phyloP scores from a whole-genome alignment of 2,888 invertebrate species.

The Chloromyia formosa region DNA sequence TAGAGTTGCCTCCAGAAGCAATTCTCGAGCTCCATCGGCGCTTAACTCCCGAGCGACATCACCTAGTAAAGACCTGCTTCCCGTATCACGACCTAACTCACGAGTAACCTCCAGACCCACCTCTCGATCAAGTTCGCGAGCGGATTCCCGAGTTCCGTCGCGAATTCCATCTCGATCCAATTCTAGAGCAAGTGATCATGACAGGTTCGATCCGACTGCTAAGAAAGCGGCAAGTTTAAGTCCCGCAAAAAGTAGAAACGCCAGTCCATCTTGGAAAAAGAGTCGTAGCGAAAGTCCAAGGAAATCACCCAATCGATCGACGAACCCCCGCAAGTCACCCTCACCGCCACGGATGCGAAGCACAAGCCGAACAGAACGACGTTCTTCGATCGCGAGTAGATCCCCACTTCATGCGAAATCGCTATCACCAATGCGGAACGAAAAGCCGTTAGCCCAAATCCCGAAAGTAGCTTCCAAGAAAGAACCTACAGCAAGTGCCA shows the following conservation, averaged over 20 bases:
- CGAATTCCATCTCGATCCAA: slow-evolving; percentile 53
- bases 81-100: slow-evolving; percentile 54
- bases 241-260: slow-evolving; percentile 53
- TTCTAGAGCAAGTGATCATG: slow-evolving; percentile 50
- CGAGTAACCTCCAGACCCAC: slow-evolving; percentile 55
- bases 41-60: slow-evolving; percentile 54
- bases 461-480: slow-evolving; percentile 46
- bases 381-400: background rate
- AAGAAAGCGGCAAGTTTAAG: slow-evolving; percentile 48
- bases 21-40: slow-evolving; percentile 39
- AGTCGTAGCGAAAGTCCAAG: slow-evolving; percentile 55
- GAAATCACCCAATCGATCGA: slow-evolving; percentile 54
- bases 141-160: slow-evolving; percentile 53
- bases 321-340: slow-evolving; percentile 54
- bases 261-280: slow-evolving; percentile 42
- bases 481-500: slow-evolving; percentile 60
- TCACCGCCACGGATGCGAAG: slow-evolving; percentile 40
- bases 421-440: background rate
- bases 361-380: background rate
- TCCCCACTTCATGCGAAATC: slow-evolving; percentile 4
- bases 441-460: background rate
- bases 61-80: slow-evolving; percentile 55
- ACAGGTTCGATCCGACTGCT: background rate
- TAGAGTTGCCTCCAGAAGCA: slow-evolving; percentile 48
- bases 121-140: slow-evolving; percentile 54